Percentiles rank a stretch among this genome's conserved stretches.
Conservation (phyloP, 2,888 invertebrate genomes). For the Suillia variegata region DNA sequence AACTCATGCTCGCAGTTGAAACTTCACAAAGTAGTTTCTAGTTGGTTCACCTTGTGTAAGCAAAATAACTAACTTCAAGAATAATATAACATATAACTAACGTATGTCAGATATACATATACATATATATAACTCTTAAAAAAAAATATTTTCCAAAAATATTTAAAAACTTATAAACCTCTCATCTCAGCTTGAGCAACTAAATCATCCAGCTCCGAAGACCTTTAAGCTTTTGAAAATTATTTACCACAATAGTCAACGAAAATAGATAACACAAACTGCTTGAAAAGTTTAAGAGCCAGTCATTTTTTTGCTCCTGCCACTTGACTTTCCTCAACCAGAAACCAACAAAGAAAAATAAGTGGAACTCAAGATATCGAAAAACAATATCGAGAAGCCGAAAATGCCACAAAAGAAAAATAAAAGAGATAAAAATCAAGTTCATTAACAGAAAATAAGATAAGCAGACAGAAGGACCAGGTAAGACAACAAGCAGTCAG, state of each 20-base stretch:
- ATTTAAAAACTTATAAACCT: too few relatives aligned
- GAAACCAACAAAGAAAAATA: not conserved
- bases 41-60: too few relatives aligned
- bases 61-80: too few relatives aligned
- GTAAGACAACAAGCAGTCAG: not conserved
- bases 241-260: not conserved
- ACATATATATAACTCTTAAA: too few relatives aligned
- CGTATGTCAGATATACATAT: too few relatives aligned
- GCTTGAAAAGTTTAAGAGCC: not conserved
- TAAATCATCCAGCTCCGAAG: too few relatives aligned
- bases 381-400: not conserved
- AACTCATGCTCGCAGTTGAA: too few relatives aligned
- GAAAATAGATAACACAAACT: not conserved
- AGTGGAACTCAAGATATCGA: not conserved
- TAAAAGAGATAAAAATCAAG: slow-evolving; percentile 18
- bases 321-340: not conserved
- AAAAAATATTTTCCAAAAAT: too few relatives aligned
- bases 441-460: slow-evolving; percentile 18
- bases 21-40: too few relatives aligned
- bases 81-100: too few relatives aligned
- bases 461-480: not conserved
- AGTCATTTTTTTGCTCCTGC: too few relatives aligned
- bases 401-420: not conserved
- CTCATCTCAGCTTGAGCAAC: too few relatives aligned
- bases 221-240: not conserved